Percentiles rank a stretch among this genome's conserved stretches.
Evolutionary conservation across 2,888 invertebrate species (phyloP).

Genomic region (Dione juno): DNA sequence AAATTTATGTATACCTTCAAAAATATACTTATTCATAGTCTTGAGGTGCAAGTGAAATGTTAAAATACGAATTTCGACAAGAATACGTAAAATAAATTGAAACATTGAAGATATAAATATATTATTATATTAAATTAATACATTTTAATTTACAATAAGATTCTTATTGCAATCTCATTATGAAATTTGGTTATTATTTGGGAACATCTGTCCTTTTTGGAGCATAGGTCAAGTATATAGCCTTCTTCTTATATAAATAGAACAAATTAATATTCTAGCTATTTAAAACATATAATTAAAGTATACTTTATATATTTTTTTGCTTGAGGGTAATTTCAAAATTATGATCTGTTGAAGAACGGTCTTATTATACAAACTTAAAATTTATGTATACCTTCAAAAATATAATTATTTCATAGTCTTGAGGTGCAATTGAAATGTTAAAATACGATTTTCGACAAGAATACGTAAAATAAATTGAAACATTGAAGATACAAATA

Average conservation of each 20-base stretch:
- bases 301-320: background rate
- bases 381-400: background rate
- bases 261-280: slow-evolving; percentile 12
- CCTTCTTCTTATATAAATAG: slow-evolving; percentile 21
- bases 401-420: background rate
- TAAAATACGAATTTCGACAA: too few species aligned
- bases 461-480: too few species aligned
- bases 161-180: background rate
- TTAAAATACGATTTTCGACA: too few species aligned
- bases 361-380: background rate
- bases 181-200: too few species aligned
- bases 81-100: too few species aligned
- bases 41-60: too few species aligned
- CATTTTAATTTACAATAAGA: background rate
- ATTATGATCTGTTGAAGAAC: background rate
- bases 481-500: too few species aligned
- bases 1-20: background rate
- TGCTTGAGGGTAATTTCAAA: background rate
- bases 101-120: too few species aligned
- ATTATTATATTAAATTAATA: too few species aligned
- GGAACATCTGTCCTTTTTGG: slow-evolving; percentile 19
- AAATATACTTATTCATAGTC: background rate
- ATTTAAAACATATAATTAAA: background rate
- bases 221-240: slow-evolving; percentile 38
- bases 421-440: too few species aligned